These are phyloP conservation scores for Oryzias woworae DNA, from an alignment of 2,113 vertebrate species.

Conservation along the genomic window DNA sequence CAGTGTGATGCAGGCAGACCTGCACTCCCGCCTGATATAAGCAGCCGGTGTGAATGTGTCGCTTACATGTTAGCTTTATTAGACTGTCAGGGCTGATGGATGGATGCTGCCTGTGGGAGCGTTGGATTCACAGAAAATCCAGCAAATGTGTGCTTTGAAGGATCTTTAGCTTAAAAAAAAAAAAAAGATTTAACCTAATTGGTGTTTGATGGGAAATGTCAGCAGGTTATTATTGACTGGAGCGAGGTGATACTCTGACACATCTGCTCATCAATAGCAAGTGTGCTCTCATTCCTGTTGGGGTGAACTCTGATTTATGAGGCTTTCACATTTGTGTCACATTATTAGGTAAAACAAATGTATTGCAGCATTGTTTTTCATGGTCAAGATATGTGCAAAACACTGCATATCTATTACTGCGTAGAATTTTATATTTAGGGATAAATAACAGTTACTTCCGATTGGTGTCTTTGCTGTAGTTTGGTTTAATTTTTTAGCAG, in stretches of 20 bases:
- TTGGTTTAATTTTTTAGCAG: not conserved
- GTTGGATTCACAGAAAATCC: not conserved
- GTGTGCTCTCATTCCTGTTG: not conserved
- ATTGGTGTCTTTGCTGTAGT: not conserved
- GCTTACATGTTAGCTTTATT: constrained; percentile 65
- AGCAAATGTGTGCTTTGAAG: not conserved
- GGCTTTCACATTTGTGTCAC: constrained; percentile 12
- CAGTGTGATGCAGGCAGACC: constrained; percentile 15
- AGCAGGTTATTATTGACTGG: constrained; percentile 23
- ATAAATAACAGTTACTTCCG: no score
- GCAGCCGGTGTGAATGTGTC: constrained; percentile 57
- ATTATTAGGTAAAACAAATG: constrained; percentile 17
- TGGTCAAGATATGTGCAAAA: not conserved
- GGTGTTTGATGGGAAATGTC: not conserved
- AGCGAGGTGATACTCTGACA: constrained; percentile 17
- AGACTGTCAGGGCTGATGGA: constrained; percentile 63
- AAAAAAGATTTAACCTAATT: not conserved
- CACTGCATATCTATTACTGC: no score
- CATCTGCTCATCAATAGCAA: not conserved
- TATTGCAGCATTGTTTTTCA: not conserved
- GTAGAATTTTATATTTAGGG: no score
- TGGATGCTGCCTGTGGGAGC: constrained; percentile 14
- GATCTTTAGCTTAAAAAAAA: not conserved
- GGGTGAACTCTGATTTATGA: constrained; percentile 5
- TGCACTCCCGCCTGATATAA: constrained; percentile 62